These are phyloP conservation scores for Netelia melanura DNA, from an alignment of 2,888 invertebrate species.

Conservation along the genomic window DNA sequence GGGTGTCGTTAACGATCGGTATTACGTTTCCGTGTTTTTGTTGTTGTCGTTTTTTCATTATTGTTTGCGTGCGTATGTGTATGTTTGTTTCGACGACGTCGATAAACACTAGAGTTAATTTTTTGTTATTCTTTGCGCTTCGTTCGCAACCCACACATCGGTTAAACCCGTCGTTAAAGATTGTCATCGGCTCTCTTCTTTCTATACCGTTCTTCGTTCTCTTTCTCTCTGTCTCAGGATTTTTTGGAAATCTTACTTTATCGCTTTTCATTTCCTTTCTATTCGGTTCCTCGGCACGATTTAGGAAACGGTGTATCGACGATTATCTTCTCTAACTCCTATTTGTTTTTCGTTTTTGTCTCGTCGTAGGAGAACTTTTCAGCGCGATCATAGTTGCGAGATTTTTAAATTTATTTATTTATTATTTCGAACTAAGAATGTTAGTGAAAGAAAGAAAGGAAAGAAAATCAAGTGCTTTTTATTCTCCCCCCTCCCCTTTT, in stretches of 20 bases:
- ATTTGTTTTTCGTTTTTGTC: no score
- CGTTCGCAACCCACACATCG: constrained; percentile 41
- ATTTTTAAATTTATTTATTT: neutral
- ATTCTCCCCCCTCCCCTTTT: neutral
- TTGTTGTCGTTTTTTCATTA: neutral
- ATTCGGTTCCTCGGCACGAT: neutral
- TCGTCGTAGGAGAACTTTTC: no score
- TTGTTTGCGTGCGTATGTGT: constrained; percentile 2
- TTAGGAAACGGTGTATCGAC: neutral
- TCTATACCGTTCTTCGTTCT: constrained; percentile 35
- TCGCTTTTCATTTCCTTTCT: neutral
- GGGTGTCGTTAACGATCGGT: constrained; percentile 41
- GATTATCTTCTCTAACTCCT: no score
- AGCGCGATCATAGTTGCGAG: neutral
- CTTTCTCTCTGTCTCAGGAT: constrained; percentile 18
- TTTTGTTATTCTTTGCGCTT: constrained; percentile 36
- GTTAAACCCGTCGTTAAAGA: constrained; percentile 65
- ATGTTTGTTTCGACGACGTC: constrained; percentile 46
- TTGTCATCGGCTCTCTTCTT: constrained; percentile 69
- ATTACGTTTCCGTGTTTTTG: constrained; percentile 12
- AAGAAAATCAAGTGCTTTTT: constrained; percentile 2
- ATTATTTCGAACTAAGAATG: neutral
- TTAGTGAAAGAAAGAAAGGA: neutral
- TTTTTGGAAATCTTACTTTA: constrained; percentile 18
- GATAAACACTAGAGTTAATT: constrained; percentile 28